Conservation (phyloP, 2,113 vertebrate genomes). For the Orthochromis indermauri region DNA sequence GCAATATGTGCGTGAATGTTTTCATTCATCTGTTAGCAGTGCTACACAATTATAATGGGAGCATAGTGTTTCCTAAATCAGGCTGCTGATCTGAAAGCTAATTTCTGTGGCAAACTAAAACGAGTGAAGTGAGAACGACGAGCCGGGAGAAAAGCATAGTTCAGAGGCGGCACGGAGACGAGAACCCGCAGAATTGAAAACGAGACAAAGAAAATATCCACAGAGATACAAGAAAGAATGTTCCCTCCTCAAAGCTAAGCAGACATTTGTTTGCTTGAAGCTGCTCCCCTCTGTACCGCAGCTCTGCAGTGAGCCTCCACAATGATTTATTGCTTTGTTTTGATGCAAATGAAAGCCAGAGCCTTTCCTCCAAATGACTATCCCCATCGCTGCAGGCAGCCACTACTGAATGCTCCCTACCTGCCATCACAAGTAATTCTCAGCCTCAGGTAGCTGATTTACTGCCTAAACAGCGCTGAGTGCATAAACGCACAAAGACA, state of each 20-base stretch:
- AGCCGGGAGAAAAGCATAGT: background rate
- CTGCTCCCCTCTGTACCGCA: background rate
- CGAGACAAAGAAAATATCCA: background rate
- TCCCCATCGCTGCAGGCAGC: conserved; percentile 13
- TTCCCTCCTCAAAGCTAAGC: background rate
- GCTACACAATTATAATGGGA: background rate
- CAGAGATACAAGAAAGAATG: background rate
- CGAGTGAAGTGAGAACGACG: accelerated
- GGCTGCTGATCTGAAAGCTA: background rate
- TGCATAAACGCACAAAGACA: background rate
- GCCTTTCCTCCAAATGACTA: conserved; percentile 14
- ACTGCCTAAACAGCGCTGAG: background rate
- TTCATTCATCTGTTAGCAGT: background rate
- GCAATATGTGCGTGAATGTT: background rate
- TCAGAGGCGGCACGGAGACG: background rate
- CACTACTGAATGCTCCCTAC: background rate
- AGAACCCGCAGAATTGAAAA: background rate
- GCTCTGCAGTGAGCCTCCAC: background rate
- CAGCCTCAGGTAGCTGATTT: conserved; percentile 22
- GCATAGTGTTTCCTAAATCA: background rate
- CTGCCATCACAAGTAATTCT: conserved; percentile 13
- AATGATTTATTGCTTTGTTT: conserved; percentile 48
- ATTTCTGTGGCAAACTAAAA: background rate
- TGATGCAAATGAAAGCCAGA: conserved; percentile 38
- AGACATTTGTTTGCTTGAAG: conserved; percentile 12